Evolutionary conservation across 1,140 invertebrate species (phyloP).

Genomic region (Neoseiulus cucumeris): DNA sequence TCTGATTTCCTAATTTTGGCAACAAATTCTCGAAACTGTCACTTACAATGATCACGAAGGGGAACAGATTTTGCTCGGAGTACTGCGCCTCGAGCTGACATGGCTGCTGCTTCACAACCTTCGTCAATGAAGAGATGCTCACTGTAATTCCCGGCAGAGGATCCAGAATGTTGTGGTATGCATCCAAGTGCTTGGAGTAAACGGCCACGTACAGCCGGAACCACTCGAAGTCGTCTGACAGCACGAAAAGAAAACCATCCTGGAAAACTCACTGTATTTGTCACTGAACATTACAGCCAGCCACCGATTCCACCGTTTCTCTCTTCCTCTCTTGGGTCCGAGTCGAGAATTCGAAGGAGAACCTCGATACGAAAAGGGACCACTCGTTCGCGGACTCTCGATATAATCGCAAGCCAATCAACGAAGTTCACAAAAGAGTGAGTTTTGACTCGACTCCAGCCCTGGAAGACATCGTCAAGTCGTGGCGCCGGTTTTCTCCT

Average conservation of each 20-base stretch:
- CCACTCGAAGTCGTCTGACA: slow-evolving; percentile 8
- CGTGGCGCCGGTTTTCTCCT: too few relatives aligned
- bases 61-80: not conserved
- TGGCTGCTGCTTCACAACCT: not conserved
- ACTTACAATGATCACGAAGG: not conserved
- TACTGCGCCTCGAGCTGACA: not conserved
- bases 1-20: too few relatives aligned
- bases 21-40: too few relatives aligned
- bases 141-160: not conserved
- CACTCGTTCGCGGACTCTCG: too few relatives aligned
- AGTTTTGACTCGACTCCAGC: too few relatives aligned
- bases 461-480: too few relatives aligned
- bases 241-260: slow-evolving; percentile 1
- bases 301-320: too few relatives aligned
- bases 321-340: too few relatives aligned
- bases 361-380: too few relatives aligned
- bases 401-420: too few relatives aligned
- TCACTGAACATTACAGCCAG: not conserved
- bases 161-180: slow-evolving; percentile 6
- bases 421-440: too few relatives aligned
- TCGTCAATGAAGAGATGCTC: not conserved
- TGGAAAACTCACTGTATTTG: not conserved
- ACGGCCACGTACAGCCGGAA: slow-evolving; percentile 5
- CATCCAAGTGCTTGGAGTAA: not conserved
- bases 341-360: too few relatives aligned